A percentile compares a stretch with the other conserved stretches of the same genome.
Evolutionary conservation across 2,113 vertebrate genomes (phyloP).

Genomic region (Phalacrocorax pelagicus): DNA sequence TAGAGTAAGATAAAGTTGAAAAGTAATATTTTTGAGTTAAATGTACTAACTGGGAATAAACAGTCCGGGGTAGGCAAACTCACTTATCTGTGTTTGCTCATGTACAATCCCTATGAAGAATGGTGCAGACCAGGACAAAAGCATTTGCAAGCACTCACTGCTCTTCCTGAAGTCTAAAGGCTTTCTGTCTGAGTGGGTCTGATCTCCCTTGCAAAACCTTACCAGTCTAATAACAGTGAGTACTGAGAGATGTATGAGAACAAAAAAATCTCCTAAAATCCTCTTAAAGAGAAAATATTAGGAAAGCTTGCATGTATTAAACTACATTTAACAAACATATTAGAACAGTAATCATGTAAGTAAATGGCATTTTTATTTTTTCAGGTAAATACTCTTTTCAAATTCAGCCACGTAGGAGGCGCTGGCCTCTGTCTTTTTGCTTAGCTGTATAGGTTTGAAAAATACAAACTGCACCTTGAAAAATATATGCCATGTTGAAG

Average conservation of each 20-base stretch:
- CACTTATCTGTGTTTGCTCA: not conserved
- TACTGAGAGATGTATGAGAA: not conserved
- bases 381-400: not conserved
- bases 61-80: not conserved
- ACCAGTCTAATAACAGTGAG: not conserved
- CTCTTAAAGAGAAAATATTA: not conserved
- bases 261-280: not conserved
- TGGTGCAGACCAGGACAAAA: not conserved
- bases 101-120: rapidly evolving
- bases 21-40: not conserved
- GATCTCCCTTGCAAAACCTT: not conserved
- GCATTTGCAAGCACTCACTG: not conserved
- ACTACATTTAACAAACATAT: not conserved
- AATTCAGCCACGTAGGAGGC: not conserved
- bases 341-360: not conserved
- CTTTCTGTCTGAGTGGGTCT: not conserved
- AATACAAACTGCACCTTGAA: not conserved
- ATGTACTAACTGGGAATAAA: not conserved
- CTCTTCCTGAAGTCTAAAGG: not conserved
- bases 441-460: not conserved
- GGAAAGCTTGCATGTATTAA: not conserved
- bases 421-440: not conserved
- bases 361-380: not conserved
- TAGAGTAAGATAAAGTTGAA: not conserved
- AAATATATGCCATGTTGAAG: not conserved